Base-by-base conservation (phyloP, 2,888 invertebrate genomes). In the Ophion obscuratus region DNA sequence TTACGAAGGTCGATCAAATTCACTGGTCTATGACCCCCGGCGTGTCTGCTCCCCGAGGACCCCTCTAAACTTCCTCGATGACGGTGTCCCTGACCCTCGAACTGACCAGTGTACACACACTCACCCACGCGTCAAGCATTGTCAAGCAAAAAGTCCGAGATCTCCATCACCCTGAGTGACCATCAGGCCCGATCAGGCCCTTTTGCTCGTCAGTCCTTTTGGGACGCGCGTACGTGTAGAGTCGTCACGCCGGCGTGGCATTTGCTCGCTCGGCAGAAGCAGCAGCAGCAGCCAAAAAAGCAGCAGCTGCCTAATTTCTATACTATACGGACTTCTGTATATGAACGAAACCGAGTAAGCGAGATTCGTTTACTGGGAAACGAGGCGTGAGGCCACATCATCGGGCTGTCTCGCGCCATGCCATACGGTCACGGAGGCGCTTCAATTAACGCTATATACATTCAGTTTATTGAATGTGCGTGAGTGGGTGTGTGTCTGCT, bases 251-350 rank as follows among this genome's bases (percentile, higher is more conserved):
- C 76, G 75, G 59, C 80, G 81, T 77, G 64, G 81, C 81, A 83
- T 77, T 86, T 77, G 76, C 64, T 67, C 80, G 53, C 44, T 77
- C 71, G 66, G 66, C 80, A 83, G 77, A 68, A 61, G 77, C 75
- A 61, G 53, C 80, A 83, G 77, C 75, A 61, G 77, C 75, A 61
- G 68, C 75, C 75, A 77, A 86, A 74, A 83, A 74, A 70, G 64
- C 83, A 75, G 83, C 86, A 83, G 86, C 86, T 86, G 81, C 81
- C 86, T 84, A 86, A 86, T 86, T 86, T 84, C 86, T 86, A 86
- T 86, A 47, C 86, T 86, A 86, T 86, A 47, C 81, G 24, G 77
- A 17, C 62, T 71, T 53, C 64, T 47, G 31, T 61, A 66, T 81
- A 81, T 70, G 81, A 66, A 83, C 68, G 77, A 77, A 86, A 78